A percentile compares a stretch with the other conserved stretches of the same genome.
Evolutionary conservation across 2,888 invertebrate species (phyloP).

Genomic region (Automeris io): DNA sequence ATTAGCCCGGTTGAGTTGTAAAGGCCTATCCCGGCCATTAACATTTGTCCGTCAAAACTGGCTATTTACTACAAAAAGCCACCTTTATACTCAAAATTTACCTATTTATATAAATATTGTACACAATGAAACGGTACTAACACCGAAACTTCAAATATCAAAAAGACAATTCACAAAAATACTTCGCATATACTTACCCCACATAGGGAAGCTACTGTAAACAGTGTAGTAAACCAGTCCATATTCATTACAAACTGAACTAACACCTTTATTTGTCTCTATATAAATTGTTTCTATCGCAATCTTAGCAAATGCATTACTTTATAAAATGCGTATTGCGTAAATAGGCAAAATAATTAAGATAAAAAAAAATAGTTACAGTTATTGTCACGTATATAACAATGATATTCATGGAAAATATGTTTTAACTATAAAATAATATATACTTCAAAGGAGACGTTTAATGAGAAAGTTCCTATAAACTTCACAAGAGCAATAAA

Average conservation of each 20-base stretch:
- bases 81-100: no score
- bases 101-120: no score
- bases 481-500: no score
- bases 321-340: not conserved
- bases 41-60: no score
- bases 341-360: not conserved
- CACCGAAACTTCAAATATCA: no score
- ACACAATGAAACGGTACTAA: no score
- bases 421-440: not conserved
- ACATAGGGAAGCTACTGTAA: not conserved
- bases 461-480: no score
- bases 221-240: not conserved
- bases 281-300: conserved; percentile 3
- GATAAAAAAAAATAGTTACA: not conserved
- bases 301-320: not conserved
- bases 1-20: no score
- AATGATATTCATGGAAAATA: not conserved
- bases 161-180: no score
- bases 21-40: no score
- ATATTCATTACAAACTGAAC: not conserved
- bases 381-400: not conserved
- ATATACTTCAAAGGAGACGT: no score
- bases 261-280: not conserved
- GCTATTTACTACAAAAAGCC: no score
- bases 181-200: conserved; percentile 1